Evolutionary conservation across 2,797 vertebrate species (phyloP).

Genomic region (Peromyscus aztecus): DNA sequence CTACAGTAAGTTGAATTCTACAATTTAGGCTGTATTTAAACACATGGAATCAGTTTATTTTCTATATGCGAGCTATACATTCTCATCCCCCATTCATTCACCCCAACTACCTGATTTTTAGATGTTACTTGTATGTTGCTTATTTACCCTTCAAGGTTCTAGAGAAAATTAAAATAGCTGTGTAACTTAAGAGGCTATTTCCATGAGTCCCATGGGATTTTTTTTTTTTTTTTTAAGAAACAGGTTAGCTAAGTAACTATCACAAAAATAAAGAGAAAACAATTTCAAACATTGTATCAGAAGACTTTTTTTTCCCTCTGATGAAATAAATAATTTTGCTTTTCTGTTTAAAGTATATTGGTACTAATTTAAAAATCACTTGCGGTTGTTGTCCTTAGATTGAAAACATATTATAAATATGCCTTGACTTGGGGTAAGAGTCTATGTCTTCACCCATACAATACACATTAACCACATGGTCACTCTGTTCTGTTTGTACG

Average conservation of each 20-base stretch:
- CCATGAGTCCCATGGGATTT: not conserved
- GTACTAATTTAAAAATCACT: constrained; percentile 23
- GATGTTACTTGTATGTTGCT: not conserved
- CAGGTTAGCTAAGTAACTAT: not conserved
- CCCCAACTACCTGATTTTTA: not conserved
- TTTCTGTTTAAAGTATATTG: constrained; percentile 38
- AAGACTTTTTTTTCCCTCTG: not conserved
- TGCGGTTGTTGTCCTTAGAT: not conserved
- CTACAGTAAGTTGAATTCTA: constrained; percentile 31
- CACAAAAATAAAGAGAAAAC: constrained; percentile 53
- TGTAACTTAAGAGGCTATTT: not conserved
- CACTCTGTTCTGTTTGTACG: not conserved
- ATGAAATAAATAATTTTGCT: constrained; percentile 48
- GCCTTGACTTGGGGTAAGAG: not conserved
- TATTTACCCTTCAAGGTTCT: constrained; percentile 51
- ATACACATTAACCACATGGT: not conserved
- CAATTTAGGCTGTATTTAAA: not conserved
- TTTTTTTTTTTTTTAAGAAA: not conserved
- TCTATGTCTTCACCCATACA: not conserved
- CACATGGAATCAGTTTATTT: not conserved
- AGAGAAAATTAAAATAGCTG: constrained; percentile 19
- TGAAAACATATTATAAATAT: constrained; percentile 53
- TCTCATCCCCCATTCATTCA: not conserved
- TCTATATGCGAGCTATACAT: not conserved
- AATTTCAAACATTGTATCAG: constrained; percentile 7